Base-by-base conservation (phyloP, 2,113 vertebrate species). In the Eleginops maclovinus region DNA sequence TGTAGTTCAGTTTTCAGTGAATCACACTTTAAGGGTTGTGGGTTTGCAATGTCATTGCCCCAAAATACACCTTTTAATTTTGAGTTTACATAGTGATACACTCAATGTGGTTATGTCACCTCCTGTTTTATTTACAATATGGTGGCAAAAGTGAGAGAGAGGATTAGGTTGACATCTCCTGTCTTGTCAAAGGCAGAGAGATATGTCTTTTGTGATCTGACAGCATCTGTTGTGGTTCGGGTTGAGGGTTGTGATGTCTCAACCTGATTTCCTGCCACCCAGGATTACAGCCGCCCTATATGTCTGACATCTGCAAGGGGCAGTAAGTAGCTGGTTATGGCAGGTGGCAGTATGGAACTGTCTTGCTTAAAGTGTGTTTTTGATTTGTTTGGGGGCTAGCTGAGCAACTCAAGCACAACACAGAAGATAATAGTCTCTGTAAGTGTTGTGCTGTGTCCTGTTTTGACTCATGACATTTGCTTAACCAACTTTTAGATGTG, bases 71-170 rank as follows among this genome's bases (percentile, higher is more conserved):
- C 13, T 73, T n/a, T 53, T 50, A 71, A 28, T 49, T 67, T 63
- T 51, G 50, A 44, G 28, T 68, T 55, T 10, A 70, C 63, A n/a
- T 21, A 21, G 69, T 55, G 21, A 31, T 50, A 50, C 44, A 36
- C 64, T 77, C 87, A 88, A 79, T 19, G 24, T 75, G 72, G 85
- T 89, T 88, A 90, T 87, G 83, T 90, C 88, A 90, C 77, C 81
- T 71, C 77, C 71, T 90, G 85, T 85, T 93, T 91, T 90, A 93
- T 89, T 90, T 87, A 90, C 77, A 88, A 74, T 84, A 72, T 70
- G 85, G 72, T 84, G 83, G 84, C 86, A 67, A 77, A 63, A 68
- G 69, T 84, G 78, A 87, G 77, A 78, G 64, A 14, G 73, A 53
- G 87, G 76, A 91, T 93, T 79, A 84, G 40, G 76, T 85, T 79